Base-by-base conservation (phyloP, 2,888 invertebrate species). In the Brachyopa scutellaris region DNA sequence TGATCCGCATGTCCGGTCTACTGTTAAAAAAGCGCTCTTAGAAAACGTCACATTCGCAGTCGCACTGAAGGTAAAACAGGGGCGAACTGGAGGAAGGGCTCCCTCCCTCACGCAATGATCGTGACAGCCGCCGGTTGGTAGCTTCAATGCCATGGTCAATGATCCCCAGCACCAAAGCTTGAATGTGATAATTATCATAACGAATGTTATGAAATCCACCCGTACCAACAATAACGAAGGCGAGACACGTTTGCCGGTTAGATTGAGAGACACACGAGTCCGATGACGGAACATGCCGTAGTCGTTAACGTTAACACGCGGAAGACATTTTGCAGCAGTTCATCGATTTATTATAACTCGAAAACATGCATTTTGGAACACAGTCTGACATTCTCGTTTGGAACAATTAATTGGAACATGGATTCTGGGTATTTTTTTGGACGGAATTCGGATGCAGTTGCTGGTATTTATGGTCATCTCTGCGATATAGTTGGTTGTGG, bases 121-220 rank as follows among this genome's bases (percentile, higher is more conserved):
- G 66, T 73, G 62, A 76, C 59, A 67, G 47, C 57, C 59, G 49
- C 45, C 59, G 61, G 40, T 40, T 59, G n/a, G 21, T 47, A 55
- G 9, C 64, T 69, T 76, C 76, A 76, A 62, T 76, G 76, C 62
- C 80, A 80, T 62, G 76, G 80, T 76, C 80, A 76, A 76, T 76
- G 80, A 76, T 69, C 80, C 29, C 55, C 9, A 17, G 21, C 40
- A 17, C 31, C 36, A 51, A 21, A 29, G 23, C 55, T 45, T 38
- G 15, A 19, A 55, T 80, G 62, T 42, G 62, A 74, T 79, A 74
- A 79, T 74, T 70, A 57, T 29, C 33, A 47, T 38, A 57, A 3
- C 53, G 53, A 62, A 45, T 21, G 53, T 57, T 74, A 26, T 74
- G 55, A 62, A 62, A 74, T 21, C 31, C 36, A 55, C 55, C 6